Conservation (phyloP, 1,140 invertebrate genomes). For the Drosophila cardini region DNA sequence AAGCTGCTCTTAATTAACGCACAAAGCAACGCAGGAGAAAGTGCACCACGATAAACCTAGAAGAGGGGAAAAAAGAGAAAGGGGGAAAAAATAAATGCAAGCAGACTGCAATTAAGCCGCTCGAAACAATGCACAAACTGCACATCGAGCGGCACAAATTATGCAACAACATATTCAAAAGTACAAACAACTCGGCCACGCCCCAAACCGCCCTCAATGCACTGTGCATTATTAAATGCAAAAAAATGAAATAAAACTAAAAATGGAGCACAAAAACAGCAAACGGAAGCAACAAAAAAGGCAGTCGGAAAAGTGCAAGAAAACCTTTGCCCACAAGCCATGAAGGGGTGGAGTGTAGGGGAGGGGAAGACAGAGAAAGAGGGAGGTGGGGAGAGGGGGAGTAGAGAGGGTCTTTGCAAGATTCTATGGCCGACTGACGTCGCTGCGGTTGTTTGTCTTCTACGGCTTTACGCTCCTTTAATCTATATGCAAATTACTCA, state of each 20-base stretch:
- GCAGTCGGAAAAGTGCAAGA: slow-evolving; percentile 17
- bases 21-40: neutral
- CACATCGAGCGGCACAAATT: slow-evolving; percentile 28
- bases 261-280: slow-evolving; percentile 26
- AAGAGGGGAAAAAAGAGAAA: no score
- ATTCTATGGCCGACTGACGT: slow-evolving; percentile 27
- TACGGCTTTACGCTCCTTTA: slow-evolving; percentile 47
- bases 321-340: slow-evolving; percentile 38
- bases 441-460: slow-evolving; percentile 49
- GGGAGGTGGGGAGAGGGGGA: no score
- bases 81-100: neutral
- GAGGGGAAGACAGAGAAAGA: no score
- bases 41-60: neutral
- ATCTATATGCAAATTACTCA: slow-evolving; percentile 63
- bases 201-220: slow-evolving; percentile 11
- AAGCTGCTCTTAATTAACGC: neutral
- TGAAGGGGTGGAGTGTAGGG: neutral
- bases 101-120: slow-evolving; percentile 43
- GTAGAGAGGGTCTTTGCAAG: slow-evolving; percentile 14
- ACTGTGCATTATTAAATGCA: slow-evolving; percentile 12
- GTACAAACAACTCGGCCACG: slow-evolving; percentile 26
- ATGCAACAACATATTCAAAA: slow-evolving; percentile 58
- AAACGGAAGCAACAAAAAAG: slow-evolving; percentile 29
- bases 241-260: slow-evolving; percentile 7
- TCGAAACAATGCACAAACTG: slow-evolving; percentile 38